phyloP scores from a whole-genome alignment of 1,140 invertebrate genomes.

The Saccostrea glomerata region DNA sequence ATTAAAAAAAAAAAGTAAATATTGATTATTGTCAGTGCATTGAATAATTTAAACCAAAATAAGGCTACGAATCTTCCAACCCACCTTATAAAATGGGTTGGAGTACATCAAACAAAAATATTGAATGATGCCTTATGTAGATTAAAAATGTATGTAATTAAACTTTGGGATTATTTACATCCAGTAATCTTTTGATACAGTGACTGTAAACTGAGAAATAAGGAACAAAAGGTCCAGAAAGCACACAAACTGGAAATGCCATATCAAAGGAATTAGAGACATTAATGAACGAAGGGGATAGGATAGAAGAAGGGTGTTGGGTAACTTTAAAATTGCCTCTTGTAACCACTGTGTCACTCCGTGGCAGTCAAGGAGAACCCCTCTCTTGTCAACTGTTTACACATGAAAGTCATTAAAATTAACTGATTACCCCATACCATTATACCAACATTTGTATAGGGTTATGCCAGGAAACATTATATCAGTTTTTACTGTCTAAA shows the following conservation, averaged over 20 bases:
- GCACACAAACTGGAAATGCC: not conserved
- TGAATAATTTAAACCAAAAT: not conserved
- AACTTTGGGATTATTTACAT: not conserved
- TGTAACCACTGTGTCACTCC: not conserved
- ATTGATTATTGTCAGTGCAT: too few relatives aligned
- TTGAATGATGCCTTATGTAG: not conserved
- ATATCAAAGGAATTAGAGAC: not conserved
- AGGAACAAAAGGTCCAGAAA: not conserved
- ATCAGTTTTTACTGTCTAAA: not conserved
- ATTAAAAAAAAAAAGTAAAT: too few relatives aligned
- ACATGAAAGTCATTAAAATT: conserved; percentile 23
- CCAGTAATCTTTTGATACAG: not conserved
- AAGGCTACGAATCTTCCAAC: not conserved
- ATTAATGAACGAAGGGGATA: conserved; percentile 18
- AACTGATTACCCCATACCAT: not conserved
- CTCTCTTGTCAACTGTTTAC: not conserved
- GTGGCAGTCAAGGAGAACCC: conserved; percentile 8
- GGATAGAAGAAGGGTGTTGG: conserved; percentile 3
- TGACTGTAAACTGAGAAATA: not conserved
- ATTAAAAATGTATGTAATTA: not conserved
- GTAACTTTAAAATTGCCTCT: not conserved
- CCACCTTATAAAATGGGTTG: not conserved
- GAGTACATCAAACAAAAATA: not conserved
- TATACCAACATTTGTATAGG: not conserved
- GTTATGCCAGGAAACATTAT: conserved; percentile 6